Percentiles rank a stretch among this genome's conserved stretches.
phyloP scores from a whole-genome alignment of 2,888 invertebrate species.

The Choreutis nemorana region DNA sequence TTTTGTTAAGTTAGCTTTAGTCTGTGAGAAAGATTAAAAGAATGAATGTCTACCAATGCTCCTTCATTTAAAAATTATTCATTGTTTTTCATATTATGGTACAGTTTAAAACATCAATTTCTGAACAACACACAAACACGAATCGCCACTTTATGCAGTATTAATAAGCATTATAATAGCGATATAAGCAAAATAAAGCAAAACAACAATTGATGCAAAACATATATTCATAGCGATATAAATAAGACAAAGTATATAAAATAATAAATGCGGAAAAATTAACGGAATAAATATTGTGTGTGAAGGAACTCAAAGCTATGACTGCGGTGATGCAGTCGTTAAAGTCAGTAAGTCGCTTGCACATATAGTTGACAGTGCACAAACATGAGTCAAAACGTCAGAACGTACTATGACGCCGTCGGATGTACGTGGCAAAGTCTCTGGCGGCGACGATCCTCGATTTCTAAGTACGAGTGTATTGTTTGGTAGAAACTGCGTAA shows the following conservation, averaged over 20 bases:
- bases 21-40: too few relatives aligned
- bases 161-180: constrained; percentile 34
- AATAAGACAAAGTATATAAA: background rate
- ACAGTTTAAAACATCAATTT: too few relatives aligned
- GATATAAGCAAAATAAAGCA: constrained; percentile 11
- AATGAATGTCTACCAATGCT: too few relatives aligned
- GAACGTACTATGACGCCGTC: constrained; percentile 48
- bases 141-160: constrained; percentile 49
- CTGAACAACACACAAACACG: constrained; percentile 64
- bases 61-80: too few relatives aligned
- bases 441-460: constrained; percentile 43
- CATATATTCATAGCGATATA: constrained; percentile 1
- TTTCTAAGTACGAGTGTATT: constrained; percentile 61
- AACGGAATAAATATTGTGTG: constrained; percentile 1
- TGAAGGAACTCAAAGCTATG: constrained; percentile 8
- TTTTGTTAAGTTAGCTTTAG: too few relatives aligned
- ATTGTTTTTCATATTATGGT: too few relatives aligned
- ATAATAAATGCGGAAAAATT: constrained; percentile 9
- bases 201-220: constrained; percentile 5
- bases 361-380: constrained; percentile 39
- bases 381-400: constrained; percentile 24
- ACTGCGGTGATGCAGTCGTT: constrained; percentile 6
- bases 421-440: constrained; percentile 48
- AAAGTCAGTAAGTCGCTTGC: constrained; percentile 18
- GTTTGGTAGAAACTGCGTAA: constrained; percentile 58